phyloP scores from a whole-genome alignment of 2,797 vertebrate genomes.

The Pantherophis alleghaniensis region DNA sequence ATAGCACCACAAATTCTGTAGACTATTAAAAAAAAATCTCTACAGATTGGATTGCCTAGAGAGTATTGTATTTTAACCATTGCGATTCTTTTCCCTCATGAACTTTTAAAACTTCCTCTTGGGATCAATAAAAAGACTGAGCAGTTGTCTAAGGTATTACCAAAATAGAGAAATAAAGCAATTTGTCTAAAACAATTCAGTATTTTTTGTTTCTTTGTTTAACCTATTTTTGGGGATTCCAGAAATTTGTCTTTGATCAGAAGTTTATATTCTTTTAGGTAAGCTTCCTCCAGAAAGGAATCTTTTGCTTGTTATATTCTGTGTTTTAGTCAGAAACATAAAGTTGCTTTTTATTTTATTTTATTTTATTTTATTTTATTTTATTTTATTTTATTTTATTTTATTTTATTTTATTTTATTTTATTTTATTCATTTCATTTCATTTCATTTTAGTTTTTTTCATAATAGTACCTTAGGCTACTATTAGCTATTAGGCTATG shows the following conservation, averaged over 20 bases:
- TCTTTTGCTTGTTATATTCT: neutral
- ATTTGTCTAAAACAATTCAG: neutral
- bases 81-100: neutral
- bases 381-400: no score
- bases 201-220: neutral
- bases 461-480: neutral
- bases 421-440: no score
- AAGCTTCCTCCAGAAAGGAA: neutral
- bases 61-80: neutral
- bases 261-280: neutral
- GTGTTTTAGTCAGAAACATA: neutral
- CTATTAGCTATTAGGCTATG: neutral
- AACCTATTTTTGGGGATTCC: neutral
- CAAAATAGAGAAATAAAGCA: neutral
- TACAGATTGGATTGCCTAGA: slow-evolving; percentile 1
- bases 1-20: slow-evolving; percentile 37
- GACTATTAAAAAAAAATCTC: neutral
- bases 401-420: no score
- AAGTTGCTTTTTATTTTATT: no score
- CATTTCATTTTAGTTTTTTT: neutral
- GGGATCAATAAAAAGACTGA: neutral
- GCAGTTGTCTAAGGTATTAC: neutral
- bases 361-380: neutral
- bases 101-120: neutral
- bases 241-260: neutral